Percentiles rank a stretch among this genome's conserved stretches.
Evolutionary conservation across 2,888 invertebrate genomes (phyloP).

Genomic region (Ypsolopha scabrella): DNA sequence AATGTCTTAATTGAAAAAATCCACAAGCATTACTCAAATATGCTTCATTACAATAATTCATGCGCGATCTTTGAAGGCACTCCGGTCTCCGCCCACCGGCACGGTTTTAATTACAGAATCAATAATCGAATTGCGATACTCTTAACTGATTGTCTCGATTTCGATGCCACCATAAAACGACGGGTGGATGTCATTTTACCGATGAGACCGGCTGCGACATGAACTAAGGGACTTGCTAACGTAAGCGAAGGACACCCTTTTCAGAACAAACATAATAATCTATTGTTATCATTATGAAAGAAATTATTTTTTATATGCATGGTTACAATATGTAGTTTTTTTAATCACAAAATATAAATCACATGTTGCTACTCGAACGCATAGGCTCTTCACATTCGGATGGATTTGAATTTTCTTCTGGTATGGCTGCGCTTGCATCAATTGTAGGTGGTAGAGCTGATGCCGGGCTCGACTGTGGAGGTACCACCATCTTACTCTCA

Average conservation of each 20-base stretch:
- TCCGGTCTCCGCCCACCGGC: slow-evolving; percentile 34
- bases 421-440: too few relatives aligned
- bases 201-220: not conserved
- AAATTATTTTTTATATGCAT: too few relatives aligned
- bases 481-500: too few relatives aligned
- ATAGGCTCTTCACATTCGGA: too few relatives aligned
- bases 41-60: slow-evolving; percentile 31
- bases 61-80: slow-evolving; percentile 17
- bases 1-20: slow-evolving; percentile 41
- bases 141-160: slow-evolving; percentile 49
- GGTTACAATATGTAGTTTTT: too few relatives aligned
- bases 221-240: not conserved
- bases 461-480: too few relatives aligned
- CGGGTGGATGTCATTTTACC: not conserved
- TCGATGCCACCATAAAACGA: slow-evolving; percentile 27
- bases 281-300: too few relatives aligned
- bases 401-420: too few relatives aligned
- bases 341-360: too few relatives aligned
- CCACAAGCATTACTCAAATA: slow-evolving; percentile 31
- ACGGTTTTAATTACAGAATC: slow-evolving; percentile 64
- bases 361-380: too few relatives aligned
- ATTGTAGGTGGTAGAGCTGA: too few relatives aligned
- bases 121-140: slow-evolving; percentile 57
- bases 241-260: not conserved
- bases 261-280: not conserved